phyloP scores from a whole-genome alignment of 64 coral and sea anemone genomes.

The Actinia equina region DNA sequence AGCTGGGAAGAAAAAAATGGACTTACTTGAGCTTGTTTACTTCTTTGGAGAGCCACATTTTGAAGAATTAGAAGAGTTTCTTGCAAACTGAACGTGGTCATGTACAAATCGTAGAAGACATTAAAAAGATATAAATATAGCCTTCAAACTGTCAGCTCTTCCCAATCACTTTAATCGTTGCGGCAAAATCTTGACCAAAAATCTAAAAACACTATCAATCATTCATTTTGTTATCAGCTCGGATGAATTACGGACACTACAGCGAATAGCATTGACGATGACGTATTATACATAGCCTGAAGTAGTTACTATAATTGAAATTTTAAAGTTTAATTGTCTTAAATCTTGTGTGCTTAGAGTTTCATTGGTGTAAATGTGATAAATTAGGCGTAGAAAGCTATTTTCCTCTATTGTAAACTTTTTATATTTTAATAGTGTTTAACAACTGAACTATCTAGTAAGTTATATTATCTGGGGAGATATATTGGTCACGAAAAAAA shows the following conservation, averaged over 20 bases:
- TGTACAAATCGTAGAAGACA: not conserved
- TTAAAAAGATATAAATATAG: not conserved
- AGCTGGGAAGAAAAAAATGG: not conserved
- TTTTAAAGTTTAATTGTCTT: not conserved
- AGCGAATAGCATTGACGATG: not conserved
- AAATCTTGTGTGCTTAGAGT: not conserved
- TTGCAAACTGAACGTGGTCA: not conserved
- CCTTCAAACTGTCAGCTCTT: not conserved
- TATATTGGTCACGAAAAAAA: too few species aligned
- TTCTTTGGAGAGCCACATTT: conserved; percentile 32
- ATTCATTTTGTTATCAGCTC: not conserved
- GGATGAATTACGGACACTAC: not conserved
- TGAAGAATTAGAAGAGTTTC: not conserved
- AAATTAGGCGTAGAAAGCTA: not conserved
- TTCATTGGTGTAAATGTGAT: not conserved
- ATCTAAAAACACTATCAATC: not conserved
- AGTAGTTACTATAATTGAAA: not conserved
- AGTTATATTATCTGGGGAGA: too few species aligned
- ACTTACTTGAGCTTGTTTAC: conserved; percentile 30
- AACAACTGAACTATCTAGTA: not conserved
- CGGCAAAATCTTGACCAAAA: not conserved
- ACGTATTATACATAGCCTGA: not conserved
- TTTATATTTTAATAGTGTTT: not conserved
- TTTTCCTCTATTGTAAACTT: not conserved
- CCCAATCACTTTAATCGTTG: not conserved